Evolutionary conservation across 1,140 invertebrate genomes (phyloP).

Genomic region (Dendrolimus punctatus): DNA sequence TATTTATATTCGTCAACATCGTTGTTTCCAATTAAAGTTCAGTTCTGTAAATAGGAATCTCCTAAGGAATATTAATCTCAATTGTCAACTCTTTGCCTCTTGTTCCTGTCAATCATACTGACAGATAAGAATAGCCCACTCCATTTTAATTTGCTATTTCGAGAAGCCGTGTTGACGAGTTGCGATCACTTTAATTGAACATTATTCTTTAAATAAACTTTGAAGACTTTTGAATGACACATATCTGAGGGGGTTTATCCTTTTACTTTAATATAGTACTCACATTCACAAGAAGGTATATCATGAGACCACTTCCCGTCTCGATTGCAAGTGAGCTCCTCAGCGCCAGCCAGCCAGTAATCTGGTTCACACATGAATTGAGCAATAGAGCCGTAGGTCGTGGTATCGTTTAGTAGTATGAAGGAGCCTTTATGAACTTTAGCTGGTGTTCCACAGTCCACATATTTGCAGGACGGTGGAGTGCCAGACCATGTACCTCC

Average conservation of each 20-base stretch:
- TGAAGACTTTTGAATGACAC: too few species aligned
- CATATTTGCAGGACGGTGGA: conserved; percentile 85
- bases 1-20: too few species aligned
- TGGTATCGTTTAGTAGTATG: conserved; percentile 82
- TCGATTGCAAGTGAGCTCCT: conserved; percentile 79
- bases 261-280: conserved; percentile 37
- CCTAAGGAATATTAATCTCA: background rate
- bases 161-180: too few species aligned
- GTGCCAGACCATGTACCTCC: conserved; percentile 88
- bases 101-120: too few species aligned
- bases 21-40: too few species aligned
- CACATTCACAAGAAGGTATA: conserved; percentile 88
- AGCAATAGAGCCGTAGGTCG: conserved; percentile 82
- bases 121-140: too few species aligned
- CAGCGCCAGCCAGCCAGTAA: conserved; percentile 85
- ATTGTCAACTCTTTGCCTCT: too few species aligned
- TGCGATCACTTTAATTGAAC: too few species aligned
- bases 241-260: too few species aligned
- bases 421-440: conserved; percentile 83
- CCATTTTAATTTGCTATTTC: too few species aligned
- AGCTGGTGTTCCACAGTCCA: conserved; percentile 89
- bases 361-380: conserved; percentile 86
- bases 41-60: background rate
- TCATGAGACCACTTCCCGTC: conserved; percentile 91
- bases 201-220: too few species aligned